A percentile compares a stretch with the other conserved stretches of the same genome.
Conservation (phyloP, 1,140 invertebrate genomes). For the Heliconius hewitsoni region DNA sequence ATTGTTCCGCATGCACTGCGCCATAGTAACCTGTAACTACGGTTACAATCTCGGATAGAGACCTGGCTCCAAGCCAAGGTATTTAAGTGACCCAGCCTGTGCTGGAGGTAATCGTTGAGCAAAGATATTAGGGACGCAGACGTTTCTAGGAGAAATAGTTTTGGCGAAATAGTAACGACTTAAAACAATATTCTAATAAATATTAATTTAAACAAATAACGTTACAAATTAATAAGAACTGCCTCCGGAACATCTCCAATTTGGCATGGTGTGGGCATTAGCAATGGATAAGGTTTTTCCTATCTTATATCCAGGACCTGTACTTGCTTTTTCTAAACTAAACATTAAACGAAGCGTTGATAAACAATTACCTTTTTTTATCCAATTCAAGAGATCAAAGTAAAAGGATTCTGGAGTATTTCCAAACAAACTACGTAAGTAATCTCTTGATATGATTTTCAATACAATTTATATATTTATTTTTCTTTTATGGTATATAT, state of each 20-base stretch:
- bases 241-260: conserved; percentile 23
- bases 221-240: conserved; percentile 23
- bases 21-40: background rate
- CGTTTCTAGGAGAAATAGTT: background rate
- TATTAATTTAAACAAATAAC: conserved; percentile 19
- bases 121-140: background rate
- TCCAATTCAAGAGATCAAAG: conserved; percentile 18
- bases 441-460: too few species aligned
- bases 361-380: conserved; percentile 17
- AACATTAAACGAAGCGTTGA: conserved; percentile 14
- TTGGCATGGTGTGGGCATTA: conserved; percentile 21
- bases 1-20: conserved; percentile 4
- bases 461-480: background rate
- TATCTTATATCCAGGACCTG: conserved; percentile 17
- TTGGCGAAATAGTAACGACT: background rate
- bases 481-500: background rate
- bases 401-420: conserved; percentile 12
- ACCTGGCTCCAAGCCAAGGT: conserved; percentile 1
- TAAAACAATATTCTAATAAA: conserved; percentile 2
- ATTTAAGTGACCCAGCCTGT: conserved; percentile 3
- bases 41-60: conserved; percentile 10
- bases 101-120: conserved; percentile 3
- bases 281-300: conserved; percentile 24
- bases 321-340: conserved; percentile 15
- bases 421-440: conserved; percentile 1